Evolutionary conservation across 92 coral and sea anemone genomes (phyloP).

Genomic region (Phenganax marumi): DNA sequence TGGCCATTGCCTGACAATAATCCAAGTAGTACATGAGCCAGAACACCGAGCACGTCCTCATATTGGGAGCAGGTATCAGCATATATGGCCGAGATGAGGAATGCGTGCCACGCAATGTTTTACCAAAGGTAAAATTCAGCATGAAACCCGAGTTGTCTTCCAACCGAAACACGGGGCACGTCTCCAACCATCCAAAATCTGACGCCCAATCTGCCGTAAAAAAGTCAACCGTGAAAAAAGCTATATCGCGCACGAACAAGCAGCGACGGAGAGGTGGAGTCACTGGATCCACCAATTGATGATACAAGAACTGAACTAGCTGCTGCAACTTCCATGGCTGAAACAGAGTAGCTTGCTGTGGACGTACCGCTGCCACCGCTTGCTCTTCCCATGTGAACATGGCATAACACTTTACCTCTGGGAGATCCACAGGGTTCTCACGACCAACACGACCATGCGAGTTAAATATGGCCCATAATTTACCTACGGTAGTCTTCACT

Average conservation of each 20-base stretch:
- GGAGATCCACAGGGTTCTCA: constrained; percentile 41
- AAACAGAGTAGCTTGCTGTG: constrained; percentile 49
- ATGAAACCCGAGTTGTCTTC: constrained; percentile 45
- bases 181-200: constrained; percentile 42
- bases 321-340: constrained; percentile 29
- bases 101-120: constrained; percentile 17
- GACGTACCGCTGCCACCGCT: constrained; percentile 29
- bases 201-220: constrained; percentile 53
- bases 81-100: constrained; percentile 37
- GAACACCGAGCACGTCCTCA: constrained; percentile 25
- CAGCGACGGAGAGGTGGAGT: constrained; percentile 29
- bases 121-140: constrained; percentile 35
- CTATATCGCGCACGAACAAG: constrained; percentile 39
- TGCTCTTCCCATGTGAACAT: constrained; percentile 53
- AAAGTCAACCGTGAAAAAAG: constrained; percentile 51
- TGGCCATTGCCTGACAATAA: neutral
- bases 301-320: too few relatives aligned
- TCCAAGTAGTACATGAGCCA: constrained; percentile 37
- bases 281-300: neutral
- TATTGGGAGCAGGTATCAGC: neutral
- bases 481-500: constrained; percentile 11
- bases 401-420: constrained; percentile 40
- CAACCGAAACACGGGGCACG: constrained; percentile 40
- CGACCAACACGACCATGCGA: constrained; percentile 45
- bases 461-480: constrained; percentile 52